These are phyloP conservation scores for Poecilobothrus nobilitatus DNA, from an alignment of 2,888 invertebrate species.

Conservation along the genomic window DNA sequence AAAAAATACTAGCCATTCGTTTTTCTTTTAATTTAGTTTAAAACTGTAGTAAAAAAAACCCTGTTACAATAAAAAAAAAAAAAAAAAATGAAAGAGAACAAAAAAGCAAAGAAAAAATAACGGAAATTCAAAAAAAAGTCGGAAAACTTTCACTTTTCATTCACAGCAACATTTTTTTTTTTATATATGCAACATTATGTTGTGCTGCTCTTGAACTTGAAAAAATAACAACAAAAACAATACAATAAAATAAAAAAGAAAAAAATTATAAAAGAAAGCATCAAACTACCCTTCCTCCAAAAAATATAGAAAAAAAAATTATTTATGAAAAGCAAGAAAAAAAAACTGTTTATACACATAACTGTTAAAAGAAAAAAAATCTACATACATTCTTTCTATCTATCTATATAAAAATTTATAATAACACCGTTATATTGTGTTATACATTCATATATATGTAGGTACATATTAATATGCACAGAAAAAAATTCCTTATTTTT, in stretches of 20 bases:
- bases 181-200: neutral
- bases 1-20: no score
- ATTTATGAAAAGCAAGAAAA: neutral
- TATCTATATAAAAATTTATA: no score
- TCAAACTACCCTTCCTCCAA: neutral
- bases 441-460: neutral
- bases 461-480: neutral
- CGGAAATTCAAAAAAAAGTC: neutral
- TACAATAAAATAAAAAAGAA: neutral
- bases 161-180: neutral
- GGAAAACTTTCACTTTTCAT: neutral
- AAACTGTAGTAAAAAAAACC: no score
- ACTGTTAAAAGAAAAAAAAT: neutral
- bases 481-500: neutral
- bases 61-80: no score
- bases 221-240: neutral
- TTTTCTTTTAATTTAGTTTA: no score
- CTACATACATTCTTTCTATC: neutral
- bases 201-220: neutral
- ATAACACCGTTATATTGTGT: no score
- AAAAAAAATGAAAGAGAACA: neutral
- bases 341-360: slow-evolving; percentile 3
- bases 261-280: neutral
- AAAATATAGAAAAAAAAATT: no score
- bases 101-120: neutral